phyloP scores from a whole-genome alignment of 2,888 invertebrate genomes.

The Incurvaria masculella region DNA sequence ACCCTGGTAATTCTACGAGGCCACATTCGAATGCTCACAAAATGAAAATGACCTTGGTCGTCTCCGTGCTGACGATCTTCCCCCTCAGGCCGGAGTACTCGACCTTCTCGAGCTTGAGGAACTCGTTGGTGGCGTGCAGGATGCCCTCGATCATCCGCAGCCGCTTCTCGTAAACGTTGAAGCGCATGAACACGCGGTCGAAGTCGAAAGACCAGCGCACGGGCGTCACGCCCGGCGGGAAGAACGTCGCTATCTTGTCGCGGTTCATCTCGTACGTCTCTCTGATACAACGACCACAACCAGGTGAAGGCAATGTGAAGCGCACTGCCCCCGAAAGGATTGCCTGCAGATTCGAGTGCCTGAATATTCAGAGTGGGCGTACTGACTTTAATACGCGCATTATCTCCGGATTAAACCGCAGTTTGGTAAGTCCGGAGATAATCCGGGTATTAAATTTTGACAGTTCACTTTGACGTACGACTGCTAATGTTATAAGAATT shows the following conservation, averaged over 20 bases:
- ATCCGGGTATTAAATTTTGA: no score
- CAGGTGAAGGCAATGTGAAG: no score
- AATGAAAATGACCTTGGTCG: conserved; percentile 32
- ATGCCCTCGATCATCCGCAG: conserved; percentile 65
- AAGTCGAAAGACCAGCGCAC: conserved; percentile 75
- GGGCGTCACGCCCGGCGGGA: conserved; percentile 52
- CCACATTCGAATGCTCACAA: not conserved
- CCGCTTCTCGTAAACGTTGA: conserved; percentile 61
- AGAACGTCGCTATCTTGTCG: conserved; percentile 52
- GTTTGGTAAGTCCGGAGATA: no score
- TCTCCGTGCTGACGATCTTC: conserved; percentile 53
- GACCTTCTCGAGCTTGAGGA: conserved; percentile 82
- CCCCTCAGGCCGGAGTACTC: conserved; percentile 71
- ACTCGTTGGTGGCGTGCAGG: conserved; percentile 75
- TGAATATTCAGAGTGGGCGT: no score
- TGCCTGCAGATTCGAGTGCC: no score
- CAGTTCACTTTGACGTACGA: no score
- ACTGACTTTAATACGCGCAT: no score
- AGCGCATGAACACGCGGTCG: conserved; percentile 65
- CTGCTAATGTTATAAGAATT: no score
- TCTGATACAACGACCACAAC: no score
- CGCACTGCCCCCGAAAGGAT: no score
- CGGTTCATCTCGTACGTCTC: conserved; percentile 54
- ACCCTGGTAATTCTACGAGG: no score
- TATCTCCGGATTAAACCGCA: no score